Evolutionary conservation across 2,113 vertebrate species (phyloP), one percentile per base, ranked within the genome.

Genomic region (Myiozetetes cayanensis): DNA sequence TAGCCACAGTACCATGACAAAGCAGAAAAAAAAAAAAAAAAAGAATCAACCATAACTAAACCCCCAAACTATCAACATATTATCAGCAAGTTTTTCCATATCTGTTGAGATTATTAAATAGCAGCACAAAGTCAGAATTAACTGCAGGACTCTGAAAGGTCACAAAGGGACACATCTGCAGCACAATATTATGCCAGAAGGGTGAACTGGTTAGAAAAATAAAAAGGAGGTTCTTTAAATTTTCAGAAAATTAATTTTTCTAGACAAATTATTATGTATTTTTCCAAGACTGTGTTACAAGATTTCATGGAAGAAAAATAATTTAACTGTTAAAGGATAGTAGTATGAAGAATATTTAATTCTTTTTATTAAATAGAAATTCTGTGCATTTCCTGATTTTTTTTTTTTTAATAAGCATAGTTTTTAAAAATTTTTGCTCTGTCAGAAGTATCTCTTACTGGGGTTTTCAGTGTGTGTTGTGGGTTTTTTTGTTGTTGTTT

Each of bases 21-120:
- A 23, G 14, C 24, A 27, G 2, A 2, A 4, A 44, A 14, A 14
- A n/a, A 39, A 39, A n/a, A 50, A 2, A 23, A 2, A 20, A 35
- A 21, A 30, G 8, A 62, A 31, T 5, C 12, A 35, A 52, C 8
- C 14, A 16, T 46, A 62, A 63, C 8, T 47, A 39, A 35, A 1
- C 4, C 1, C 14, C 8, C 15, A 70, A 30, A 21, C 16, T 43
- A 55, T 37, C 5, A 30, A 2, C 31, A 8, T 22, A 37, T 56
- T 62, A 81, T 63, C 47, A 82, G 31, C n/a, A 55, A 59, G 18
- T 1, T 47, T 85, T 67, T 31, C 27, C 4, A 1, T 53, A 73
- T 10, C 30, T 67, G 37, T 47, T 43, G 33, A 75, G 37, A 20
- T 44, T 35, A 35, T 56, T 55, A 52, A 71, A 43, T 35, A 66